Base-by-base conservation (phyloP, 2,797 vertebrate species). In the Coregonus suidteri region DNA sequence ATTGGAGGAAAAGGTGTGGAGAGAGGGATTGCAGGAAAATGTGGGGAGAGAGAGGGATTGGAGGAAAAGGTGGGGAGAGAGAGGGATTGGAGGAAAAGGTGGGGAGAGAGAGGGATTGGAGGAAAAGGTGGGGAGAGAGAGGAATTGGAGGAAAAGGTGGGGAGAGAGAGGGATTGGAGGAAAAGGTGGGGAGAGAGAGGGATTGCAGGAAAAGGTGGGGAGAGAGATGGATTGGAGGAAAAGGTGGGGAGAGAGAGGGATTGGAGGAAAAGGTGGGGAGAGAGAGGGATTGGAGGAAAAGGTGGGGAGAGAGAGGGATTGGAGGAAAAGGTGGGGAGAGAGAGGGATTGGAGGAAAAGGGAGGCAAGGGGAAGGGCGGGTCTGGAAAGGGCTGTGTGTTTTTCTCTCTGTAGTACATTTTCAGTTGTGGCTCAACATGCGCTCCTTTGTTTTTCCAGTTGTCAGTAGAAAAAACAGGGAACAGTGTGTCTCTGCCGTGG, bases 381-480 rank as follows among this genome's bases (percentile, higher is more conserved):
- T 68, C 66, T 68, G 66, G 66, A 16, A 68, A 68, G 31, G 66
- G 5, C 31, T 18, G 15, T 68, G 30, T 35, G 31, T 68, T 30
- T 68, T 68, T 68, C 31, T 37, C 30, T 68, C 66, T 68, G 1
- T 2, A 16, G 3, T 25, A 31, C 65, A 30, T 68, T 34, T 68
- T 68, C 66, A 68, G 34, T 34, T 68, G 66, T 68, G 66, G 31
- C 34, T 68, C 31, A 68, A 68, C 66, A 68, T 68, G 66, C 30
- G 4, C 34, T 68, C 16, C 34, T 67, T 67, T 68, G 66, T 68
- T 68, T 68, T 68, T 68, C 66, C 66, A 68, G 66, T 68, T 68
- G 13, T 34, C 66, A 68, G 66, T 68, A 34, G 34, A 68, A 68
- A 67, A 18, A 68, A 35, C 9, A 34, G 66, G 66, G 66, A 68